These are phyloP conservation scores for Nothocercus nigrocapillus DNA, from an alignment of 2,113 vertebrate species.

Conservation along the genomic window DNA sequence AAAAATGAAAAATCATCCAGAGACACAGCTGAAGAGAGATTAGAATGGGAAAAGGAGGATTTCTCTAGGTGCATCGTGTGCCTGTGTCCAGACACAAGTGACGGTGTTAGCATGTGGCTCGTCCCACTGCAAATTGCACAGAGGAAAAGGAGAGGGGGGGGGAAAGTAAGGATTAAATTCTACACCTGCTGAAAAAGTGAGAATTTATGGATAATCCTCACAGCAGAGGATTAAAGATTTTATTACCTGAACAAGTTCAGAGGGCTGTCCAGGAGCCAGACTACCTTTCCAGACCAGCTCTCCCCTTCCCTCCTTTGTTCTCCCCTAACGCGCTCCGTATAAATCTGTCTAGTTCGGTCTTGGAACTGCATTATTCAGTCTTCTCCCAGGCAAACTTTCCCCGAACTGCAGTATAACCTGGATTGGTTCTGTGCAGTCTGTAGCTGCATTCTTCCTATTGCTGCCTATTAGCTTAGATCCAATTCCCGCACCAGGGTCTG, in stretches of 20 bases:
- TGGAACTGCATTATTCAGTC: not conserved
- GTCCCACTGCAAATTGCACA: not conserved
- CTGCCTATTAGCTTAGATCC: not conserved
- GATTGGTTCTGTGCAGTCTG: not conserved
- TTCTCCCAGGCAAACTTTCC: not conserved
- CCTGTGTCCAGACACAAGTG: not conserved
- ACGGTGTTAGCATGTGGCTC: not conserved
- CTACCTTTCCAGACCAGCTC: not conserved
- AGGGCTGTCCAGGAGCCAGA: not conserved
- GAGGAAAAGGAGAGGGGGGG: not conserved
- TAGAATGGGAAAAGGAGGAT: not conserved
- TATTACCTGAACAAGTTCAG: not conserved
- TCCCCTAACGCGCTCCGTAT: rapidly evolving
- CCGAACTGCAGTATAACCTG: not conserved
- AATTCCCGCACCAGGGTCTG: not conserved
- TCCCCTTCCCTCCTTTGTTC: not conserved
- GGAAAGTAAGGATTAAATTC: not conserved
- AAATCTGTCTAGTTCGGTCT: not conserved
- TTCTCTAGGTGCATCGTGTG: not conserved
- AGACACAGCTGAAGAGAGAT: not conserved
- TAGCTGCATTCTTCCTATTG: not conserved
- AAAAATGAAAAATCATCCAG: not conserved
- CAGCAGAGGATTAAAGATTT: not conserved
- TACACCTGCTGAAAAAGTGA: not conserved
- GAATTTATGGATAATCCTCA: slow-evolving; percentile 16